phyloP scores from a whole-genome alignment of 2,888 invertebrate genomes.

The Blastobasis lacticolella region DNA sequence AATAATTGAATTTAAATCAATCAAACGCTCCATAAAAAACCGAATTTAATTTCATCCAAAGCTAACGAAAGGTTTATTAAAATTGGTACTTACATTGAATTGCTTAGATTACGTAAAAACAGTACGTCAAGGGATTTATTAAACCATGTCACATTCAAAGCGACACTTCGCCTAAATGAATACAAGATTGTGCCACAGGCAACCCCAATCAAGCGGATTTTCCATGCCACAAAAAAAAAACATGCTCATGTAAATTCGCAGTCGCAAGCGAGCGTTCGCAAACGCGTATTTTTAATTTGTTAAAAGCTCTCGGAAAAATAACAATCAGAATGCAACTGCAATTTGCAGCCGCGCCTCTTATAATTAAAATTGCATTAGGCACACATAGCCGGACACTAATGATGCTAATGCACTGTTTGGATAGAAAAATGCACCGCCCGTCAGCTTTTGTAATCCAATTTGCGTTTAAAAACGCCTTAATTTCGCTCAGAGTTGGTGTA shows the following conservation, averaged over 20 bases:
- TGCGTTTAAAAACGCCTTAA: conserved; percentile 35
- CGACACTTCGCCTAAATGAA: too few species aligned
- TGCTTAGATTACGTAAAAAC: too few species aligned
- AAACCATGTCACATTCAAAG: too few species aligned
- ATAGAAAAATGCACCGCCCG: conserved; percentile 47
- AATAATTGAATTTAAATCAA: too few species aligned
- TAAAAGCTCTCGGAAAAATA: conserved; percentile 66
- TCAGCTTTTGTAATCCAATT: conserved; percentile 38
- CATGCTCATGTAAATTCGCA: conserved; percentile 18
- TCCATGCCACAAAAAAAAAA: conserved; percentile 14
- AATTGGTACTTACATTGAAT: too few species aligned
- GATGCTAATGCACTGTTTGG: conserved; percentile 55
- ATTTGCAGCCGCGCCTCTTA: conserved; percentile 63
- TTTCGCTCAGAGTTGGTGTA: conserved; percentile 23
- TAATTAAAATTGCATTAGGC: conserved; percentile 73
- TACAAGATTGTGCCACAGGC: too few species aligned
- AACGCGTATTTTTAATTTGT: conserved; percentile 57
- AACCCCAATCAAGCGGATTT: conserved; percentile 13
- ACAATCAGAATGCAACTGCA: conserved; percentile 64
- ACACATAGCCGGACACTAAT: conserved; percentile 49
- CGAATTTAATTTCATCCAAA: too few species aligned
- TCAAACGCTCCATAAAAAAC: too few species aligned
- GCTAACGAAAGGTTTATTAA: too few species aligned
- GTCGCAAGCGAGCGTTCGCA: conserved; percentile 5
- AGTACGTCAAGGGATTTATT: too few species aligned